Evolutionary conservation across 2,888 invertebrate genomes (phyloP).

Genomic region (Nephrotoma guestfalica): DNA sequence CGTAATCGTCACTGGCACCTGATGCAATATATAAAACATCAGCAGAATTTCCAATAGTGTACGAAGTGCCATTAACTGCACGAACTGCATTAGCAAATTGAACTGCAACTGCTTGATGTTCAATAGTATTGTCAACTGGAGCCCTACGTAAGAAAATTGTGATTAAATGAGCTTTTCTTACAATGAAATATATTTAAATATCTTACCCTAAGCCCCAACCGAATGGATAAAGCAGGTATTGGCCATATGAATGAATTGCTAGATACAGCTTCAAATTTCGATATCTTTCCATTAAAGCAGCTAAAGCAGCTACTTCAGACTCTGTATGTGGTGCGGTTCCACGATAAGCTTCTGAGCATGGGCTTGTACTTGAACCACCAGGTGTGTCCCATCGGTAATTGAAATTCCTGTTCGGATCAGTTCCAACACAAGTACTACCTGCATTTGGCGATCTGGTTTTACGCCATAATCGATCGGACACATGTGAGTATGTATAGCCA

Average conservation of each 20-base stretch:
- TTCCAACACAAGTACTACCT: conserved; percentile 40
- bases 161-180: background rate
- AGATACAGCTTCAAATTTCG: conserved; percentile 45
- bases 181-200: background rate
- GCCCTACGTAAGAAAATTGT: background rate
- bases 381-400: conserved; percentile 45
- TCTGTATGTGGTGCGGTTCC: conserved; percentile 51
- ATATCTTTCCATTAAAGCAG: conserved; percentile 39
- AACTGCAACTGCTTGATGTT: background rate
- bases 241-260: conserved; percentile 60
- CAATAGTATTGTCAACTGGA: background rate
- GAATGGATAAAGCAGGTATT: conserved; percentile 53
- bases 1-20: conserved; percentile 53
- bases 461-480: conserved; percentile 41
- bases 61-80: conserved; percentile 13
- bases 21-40: conserved; percentile 35
- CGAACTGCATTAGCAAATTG: background rate
- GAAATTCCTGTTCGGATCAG: conserved; percentile 64
- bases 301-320: conserved; percentile 43
- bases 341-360: conserved; percentile 43
- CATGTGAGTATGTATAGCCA: conserved; percentile 48
- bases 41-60: conserved; percentile 33
- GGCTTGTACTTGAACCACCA: conserved; percentile 16
- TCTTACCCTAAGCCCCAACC: conserved; percentile 32
- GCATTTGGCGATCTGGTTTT: conserved; percentile 43